Conservation (phyloP, 2,797 vertebrate species). For the Cuculus canorus region DNA sequence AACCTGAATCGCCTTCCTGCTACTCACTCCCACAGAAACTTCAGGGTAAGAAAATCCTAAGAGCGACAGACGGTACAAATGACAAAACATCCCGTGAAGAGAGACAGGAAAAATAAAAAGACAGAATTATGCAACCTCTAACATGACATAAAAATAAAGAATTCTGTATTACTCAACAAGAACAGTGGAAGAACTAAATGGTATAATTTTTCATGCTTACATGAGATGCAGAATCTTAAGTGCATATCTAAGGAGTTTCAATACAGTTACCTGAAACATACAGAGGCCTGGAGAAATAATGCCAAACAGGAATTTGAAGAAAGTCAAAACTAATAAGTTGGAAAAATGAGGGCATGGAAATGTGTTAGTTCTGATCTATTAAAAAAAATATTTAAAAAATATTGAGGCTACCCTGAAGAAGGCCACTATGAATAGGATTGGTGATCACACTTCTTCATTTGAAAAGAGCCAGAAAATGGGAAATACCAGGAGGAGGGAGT, state of each 20-base stretch:
- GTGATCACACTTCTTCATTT: background rate
- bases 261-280: background rate
- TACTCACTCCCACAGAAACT: background rate
- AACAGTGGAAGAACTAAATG: background rate
- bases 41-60: background rate
- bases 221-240: background rate
- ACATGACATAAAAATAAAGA: background rate
- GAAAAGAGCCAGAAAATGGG: background rate
- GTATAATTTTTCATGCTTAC: background rate
- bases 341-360: background rate
- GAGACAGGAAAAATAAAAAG: background rate
- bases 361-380: background rate
- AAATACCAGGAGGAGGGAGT: background rate
- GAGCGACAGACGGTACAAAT: background rate
- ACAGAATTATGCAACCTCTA: background rate
- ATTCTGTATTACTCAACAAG: background rate
- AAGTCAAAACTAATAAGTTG: background rate
- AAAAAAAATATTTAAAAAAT: background rate
- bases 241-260: background rate
- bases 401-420: background rate
- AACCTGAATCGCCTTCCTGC: background rate
- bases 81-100: background rate
- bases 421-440: background rate
- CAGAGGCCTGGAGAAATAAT: background rate
- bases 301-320: background rate